These are phyloP conservation scores for Callionymus lyra DNA, from an alignment of 2,113 vertebrate species.

Conservation along the genomic window DNA sequence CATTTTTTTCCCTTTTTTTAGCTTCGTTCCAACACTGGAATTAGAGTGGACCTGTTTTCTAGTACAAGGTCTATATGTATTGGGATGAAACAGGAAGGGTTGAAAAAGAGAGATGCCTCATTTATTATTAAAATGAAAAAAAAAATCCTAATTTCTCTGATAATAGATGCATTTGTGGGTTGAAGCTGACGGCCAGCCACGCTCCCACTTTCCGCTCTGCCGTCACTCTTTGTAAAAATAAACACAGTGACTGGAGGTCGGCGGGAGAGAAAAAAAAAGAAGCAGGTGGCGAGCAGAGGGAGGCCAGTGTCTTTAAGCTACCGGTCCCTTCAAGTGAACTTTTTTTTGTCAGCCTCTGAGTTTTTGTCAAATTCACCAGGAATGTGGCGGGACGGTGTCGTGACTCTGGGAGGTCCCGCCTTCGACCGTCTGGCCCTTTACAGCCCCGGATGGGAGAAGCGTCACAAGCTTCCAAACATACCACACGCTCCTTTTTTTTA, in stretches of 20 bases:
- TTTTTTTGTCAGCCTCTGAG: slow-evolving; percentile 12
- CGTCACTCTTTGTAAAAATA: slow-evolving; percentile 45
- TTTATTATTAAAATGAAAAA: no score
- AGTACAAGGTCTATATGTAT: no score
- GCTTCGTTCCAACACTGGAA: no score
- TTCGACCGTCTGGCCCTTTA: slow-evolving; percentile 1
- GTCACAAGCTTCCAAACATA: slow-evolving; percentile 3
- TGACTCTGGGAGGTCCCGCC: slow-evolving; percentile 35
- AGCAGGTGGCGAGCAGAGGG: no score
- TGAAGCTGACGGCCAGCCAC: no score
- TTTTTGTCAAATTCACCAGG: slow-evolving; percentile 27
- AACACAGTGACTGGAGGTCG: slow-evolving; percentile 18
- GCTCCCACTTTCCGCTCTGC: slow-evolving; percentile 23
- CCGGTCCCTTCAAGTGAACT: background rate
- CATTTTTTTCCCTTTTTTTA: no score
- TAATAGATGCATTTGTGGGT: no score
- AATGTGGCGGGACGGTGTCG: slow-evolving; percentile 32
- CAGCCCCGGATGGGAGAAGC: background rate
- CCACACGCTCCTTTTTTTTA: slow-evolving; percentile 6
- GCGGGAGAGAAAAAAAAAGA: slow-evolving; percentile 14
- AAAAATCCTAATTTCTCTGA: slow-evolving; percentile 7
- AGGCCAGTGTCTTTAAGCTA: no score
- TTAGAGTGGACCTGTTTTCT: no score
- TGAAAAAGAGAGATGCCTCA: no score
- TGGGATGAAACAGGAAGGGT: no score